Percentiles rank a stretch among this genome's conserved stretches.
These are phyloP conservation scores for Hyppa rectilinea DNA, from an alignment of 2,888 invertebrate genomes.

Conservation along the genomic window DNA sequence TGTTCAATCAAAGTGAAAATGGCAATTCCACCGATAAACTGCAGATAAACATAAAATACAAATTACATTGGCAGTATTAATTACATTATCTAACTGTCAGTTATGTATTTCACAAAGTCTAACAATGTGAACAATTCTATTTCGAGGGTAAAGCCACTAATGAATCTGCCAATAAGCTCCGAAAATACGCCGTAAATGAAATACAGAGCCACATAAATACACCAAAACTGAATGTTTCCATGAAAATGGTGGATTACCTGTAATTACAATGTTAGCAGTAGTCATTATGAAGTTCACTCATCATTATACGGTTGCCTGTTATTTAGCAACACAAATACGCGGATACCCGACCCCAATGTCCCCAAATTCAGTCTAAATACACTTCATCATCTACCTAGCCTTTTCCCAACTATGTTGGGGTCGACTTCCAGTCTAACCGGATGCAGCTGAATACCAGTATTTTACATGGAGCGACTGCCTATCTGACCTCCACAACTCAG, in stretches of 20 bases:
- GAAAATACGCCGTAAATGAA: not conserved
- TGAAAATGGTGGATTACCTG: not conserved
- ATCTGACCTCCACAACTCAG: too few relatives aligned
- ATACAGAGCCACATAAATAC: not conserved
- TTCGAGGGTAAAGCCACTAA: not conserved
- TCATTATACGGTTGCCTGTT: conserved; percentile 50
- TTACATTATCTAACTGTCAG: not conserved
- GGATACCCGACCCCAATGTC: conserved; percentile 8
- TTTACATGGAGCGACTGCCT: too few relatives aligned
- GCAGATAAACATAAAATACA: too few relatives aligned
- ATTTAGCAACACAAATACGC: not conserved
- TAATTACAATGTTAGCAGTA: conserved; percentile 13
- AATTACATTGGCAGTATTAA: too few relatives aligned
- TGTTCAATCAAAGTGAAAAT: too few relatives aligned
- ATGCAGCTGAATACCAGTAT: too few relatives aligned
- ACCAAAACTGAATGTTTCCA: not conserved
- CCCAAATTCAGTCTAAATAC: too few relatives aligned
- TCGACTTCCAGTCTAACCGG: too few relatives aligned
- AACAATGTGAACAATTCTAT: conserved; percentile 10
- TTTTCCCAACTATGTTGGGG: too few relatives aligned
- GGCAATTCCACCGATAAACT: not conserved
- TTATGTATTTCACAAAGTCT: not conserved
- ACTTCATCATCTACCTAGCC: too few relatives aligned
- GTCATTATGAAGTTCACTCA: conserved; percentile 46
- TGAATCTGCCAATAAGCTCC: conserved; percentile 1